These are phyloP conservation scores for Tetraodon nigroviridis DNA, from an alignment of 2,113 vertebrate species.

Conservation along the genomic window DNA sequence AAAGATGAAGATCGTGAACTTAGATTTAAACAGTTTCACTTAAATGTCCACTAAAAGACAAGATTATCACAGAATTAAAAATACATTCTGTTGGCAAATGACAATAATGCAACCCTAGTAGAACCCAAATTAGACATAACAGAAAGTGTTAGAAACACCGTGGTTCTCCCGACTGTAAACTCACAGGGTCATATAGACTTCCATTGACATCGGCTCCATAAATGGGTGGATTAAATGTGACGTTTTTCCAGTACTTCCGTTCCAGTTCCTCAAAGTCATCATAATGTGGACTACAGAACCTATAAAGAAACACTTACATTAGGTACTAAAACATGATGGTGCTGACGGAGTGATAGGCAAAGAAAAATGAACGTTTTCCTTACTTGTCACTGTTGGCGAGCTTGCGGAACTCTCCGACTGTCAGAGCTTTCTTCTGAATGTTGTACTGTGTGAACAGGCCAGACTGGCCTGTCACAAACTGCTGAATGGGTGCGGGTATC, in stretches of 20 bases:
- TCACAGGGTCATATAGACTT: conserved; percentile 88
- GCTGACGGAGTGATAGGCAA: neutral
- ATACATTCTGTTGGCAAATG: no score
- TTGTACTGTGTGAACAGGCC: conserved; percentile 99
- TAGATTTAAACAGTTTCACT: no score
- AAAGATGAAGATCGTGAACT: conserved; percentile 7
- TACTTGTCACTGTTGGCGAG: conserved; percentile 95
- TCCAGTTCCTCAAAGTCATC: conserved; percentile 96
- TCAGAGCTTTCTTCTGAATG: conserved; percentile 98
- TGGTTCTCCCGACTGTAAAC: conserved; percentile 19
- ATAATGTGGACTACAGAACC: conserved; percentile 91
- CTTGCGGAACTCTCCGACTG: conserved; percentile 87
- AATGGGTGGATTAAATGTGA: conserved; percentile 93
- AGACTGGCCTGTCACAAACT: conserved; percentile 94
- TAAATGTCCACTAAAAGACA: no score
- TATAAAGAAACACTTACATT: conserved; percentile 38
- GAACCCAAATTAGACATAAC: no score
- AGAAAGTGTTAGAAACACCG: no score
- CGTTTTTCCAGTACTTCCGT: conserved; percentile 97
- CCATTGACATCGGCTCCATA: conserved; percentile 96
- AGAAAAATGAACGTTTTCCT: conserved; percentile 27
- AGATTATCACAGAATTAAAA: no score
- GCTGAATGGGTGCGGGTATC: conserved; percentile 95
- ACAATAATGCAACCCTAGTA: neutral
- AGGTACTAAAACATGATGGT: neutral